Conservation (phyloP, 2,797 vertebrate genomes). For the Cyprinodon diabolis region DNA sequence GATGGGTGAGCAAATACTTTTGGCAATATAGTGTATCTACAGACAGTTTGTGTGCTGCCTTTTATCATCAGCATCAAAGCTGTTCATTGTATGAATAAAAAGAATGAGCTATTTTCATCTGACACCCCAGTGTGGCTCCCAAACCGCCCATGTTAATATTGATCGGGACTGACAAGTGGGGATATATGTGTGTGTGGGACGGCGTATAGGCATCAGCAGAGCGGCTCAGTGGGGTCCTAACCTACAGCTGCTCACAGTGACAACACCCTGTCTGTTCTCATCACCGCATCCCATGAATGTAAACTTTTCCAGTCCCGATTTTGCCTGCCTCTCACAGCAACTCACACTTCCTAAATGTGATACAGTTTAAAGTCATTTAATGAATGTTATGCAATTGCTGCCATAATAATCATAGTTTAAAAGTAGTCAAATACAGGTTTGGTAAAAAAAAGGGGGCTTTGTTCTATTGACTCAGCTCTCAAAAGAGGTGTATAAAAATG, state of each 20-base stretch:
- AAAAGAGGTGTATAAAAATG: background rate
- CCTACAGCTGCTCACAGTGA: conserved; percentile 66
- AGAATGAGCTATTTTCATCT: conserved; percentile 61
- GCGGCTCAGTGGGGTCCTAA: conserved; percentile 53
- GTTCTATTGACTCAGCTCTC: background rate
- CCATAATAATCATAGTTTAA: background rate
- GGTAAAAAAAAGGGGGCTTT: background rate
- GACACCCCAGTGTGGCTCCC: conserved; percentile 47
- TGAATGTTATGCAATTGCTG: background rate
- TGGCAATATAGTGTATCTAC: no score
- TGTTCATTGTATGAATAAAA: conserved; percentile 63
- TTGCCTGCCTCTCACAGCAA: background rate
- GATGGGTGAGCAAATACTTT: no score
- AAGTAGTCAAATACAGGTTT: background rate
- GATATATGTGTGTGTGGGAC: conserved; percentile 23
- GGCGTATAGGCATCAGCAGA: conserved; percentile 27
- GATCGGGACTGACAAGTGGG: conserved; percentile 44
- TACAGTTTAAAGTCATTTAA: background rate
- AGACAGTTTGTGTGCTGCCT: conserved; percentile 21
- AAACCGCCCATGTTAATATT: conserved; percentile 50
- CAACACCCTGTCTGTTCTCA: conserved; percentile 53
- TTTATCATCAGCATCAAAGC: conserved; percentile 49
- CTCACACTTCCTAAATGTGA: background rate
- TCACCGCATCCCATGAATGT: conserved; percentile 24
- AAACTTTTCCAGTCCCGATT: background rate